Percentiles rank a stretch among this genome's conserved stretches.
Evolutionary conservation across 1,140 invertebrate genomes (phyloP).

Genomic region (Sinonovacula constricta): DNA sequence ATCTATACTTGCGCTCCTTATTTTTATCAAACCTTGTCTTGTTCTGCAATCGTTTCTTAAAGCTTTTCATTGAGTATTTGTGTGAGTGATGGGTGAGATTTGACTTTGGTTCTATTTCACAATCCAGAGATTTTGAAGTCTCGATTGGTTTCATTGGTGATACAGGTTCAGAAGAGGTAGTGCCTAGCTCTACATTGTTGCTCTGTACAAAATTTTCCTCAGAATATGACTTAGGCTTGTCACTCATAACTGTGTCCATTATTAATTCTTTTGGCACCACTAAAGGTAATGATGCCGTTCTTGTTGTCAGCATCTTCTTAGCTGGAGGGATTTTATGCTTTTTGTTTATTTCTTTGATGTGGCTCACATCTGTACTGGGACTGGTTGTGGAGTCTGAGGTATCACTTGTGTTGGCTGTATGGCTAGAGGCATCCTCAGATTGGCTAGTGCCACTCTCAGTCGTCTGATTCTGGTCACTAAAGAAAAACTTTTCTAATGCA

Average conservation of each 20-base stretch:
- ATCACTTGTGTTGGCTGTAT: too few species aligned
- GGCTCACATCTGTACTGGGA: too few species aligned
- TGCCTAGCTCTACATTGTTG: neutral
- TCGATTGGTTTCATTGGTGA: neutral
- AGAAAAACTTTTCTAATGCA: too few species aligned
- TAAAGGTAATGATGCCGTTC: conserved; percentile 29
- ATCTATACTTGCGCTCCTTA: neutral
- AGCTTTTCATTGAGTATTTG: conserved; percentile 42
- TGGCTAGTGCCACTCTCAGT: too few species aligned
- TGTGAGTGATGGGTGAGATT: conserved; percentile 7
- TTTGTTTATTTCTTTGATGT: too few species aligned
- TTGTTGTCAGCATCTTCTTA: conserved; percentile 13
- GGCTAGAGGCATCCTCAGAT: too few species aligned
- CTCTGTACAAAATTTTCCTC: conserved; percentile 17
- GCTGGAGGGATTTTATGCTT: too few species aligned
- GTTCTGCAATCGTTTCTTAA: conserved; percentile 36
- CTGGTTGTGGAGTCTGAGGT: too few species aligned
- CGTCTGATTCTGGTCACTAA: too few species aligned
- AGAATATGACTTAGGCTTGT: conserved; percentile 26
- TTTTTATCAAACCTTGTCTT: conserved; percentile 24
- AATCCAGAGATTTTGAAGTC: conserved; percentile 11
- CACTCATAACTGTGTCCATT: neutral
- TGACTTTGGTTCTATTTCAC: neutral
- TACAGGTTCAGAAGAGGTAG: neutral
- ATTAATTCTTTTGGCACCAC: conserved; percentile 8